Conservation (phyloP, 2,797 vertebrate species). For the Spinibarbus caldwelli region DNA sequence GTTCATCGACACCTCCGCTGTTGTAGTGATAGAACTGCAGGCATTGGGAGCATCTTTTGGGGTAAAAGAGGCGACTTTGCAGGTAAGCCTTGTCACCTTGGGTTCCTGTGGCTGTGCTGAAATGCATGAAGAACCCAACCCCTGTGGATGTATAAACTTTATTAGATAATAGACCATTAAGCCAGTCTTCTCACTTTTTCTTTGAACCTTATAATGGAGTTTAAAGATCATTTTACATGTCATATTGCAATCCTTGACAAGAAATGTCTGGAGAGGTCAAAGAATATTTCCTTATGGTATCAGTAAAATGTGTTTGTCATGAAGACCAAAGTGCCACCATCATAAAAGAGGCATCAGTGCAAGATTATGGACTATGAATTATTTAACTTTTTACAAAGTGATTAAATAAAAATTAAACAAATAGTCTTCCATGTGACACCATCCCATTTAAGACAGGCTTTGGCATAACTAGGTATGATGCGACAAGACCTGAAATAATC, state of each 20-base stretch:
- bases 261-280: not conserved
- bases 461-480: too few species aligned
- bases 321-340: conserved; percentile 42
- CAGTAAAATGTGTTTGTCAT: conserved; percentile 22
- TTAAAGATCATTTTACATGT: not conserved
- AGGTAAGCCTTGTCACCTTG: conserved; percentile 70
- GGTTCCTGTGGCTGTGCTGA: conserved; percentile 69
- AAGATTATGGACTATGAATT: not conserved
- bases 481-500: too few species aligned
- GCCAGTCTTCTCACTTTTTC: not conserved
- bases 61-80: conserved; percentile 83
- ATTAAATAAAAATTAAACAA: not conserved
- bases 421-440: not conserved
- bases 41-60: conserved; percentile 84
- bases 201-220: not conserved
- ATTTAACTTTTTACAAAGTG: not conserved
- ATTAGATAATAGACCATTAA: not conserved
- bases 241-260: not conserved
- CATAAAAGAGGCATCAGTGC: conserved; percentile 41
- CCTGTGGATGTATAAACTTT: conserved; percentile 66
- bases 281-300: not conserved
- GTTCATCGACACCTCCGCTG: conserved; percentile 73
- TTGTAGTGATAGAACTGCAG: conserved; percentile 87
- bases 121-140: conserved; percentile 89
- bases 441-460: not conserved